These are phyloP conservation scores for Melipona beecheii DNA, from an alignment of 2,888 invertebrate species.

Conservation along the genomic window DNA sequence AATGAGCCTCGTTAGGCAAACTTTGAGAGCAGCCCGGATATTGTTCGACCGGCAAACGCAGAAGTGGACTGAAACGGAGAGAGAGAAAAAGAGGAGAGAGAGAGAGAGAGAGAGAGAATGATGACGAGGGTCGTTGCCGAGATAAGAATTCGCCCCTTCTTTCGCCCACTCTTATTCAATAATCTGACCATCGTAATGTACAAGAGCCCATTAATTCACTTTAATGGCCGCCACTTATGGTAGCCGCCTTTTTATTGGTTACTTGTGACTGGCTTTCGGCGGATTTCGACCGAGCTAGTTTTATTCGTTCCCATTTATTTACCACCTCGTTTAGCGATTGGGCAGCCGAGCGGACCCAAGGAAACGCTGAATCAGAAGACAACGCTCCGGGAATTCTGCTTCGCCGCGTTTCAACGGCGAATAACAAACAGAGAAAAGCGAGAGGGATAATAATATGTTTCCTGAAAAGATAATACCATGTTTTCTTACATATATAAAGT, in stretches of 20 bases:
- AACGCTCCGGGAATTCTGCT: neutral
- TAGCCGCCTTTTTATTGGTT: slow-evolving; percentile 15
- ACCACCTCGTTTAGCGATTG: neutral
- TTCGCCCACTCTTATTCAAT: slow-evolving; percentile 44
- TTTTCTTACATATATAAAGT: too few species aligned
- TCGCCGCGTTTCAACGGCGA: neutral
- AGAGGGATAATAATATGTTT: neutral
- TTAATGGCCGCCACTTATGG: slow-evolving; percentile 51
- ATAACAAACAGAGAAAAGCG: neutral
- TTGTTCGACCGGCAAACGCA: slow-evolving; percentile 55
- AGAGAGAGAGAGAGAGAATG: slow-evolving; percentile 7
- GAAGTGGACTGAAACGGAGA: slow-evolving; percentile 48
- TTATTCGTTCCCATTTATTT: slow-evolving; percentile 13
- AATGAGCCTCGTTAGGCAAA: slow-evolving; percentile 79
- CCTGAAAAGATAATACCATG: neutral
- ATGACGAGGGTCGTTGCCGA: slow-evolving; percentile 42
- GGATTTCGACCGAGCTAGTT: neutral
- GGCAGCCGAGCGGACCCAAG: neutral
- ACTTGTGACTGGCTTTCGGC: slow-evolving; percentile 28
- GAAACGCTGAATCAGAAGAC: neutral
- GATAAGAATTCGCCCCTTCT: slow-evolving; percentile 49
- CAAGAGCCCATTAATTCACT: slow-evolving; percentile 59
- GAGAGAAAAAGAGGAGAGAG: slow-evolving; percentile 5
- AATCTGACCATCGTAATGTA: slow-evolving; percentile 26
- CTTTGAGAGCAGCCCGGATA: slow-evolving; percentile 63